Percentiles rank a stretch among this genome's conserved stretches.
Evolutionary conservation across 92 coral and sea anemone species (phyloP).

Genomic region (Palythoa grandis): DNA sequence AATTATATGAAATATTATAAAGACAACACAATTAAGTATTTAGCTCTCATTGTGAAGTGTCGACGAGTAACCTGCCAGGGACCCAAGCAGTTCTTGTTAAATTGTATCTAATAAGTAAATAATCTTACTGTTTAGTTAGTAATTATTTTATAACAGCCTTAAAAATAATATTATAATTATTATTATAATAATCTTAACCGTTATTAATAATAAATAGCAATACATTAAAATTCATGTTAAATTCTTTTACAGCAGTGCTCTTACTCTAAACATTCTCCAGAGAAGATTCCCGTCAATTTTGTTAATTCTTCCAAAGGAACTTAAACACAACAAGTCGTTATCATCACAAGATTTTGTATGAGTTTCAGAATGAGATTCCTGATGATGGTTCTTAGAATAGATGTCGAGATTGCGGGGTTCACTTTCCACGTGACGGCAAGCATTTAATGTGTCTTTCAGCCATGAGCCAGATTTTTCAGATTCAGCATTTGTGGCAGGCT

Average conservation of each 20-base stretch:
- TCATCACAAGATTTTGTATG: not conserved
- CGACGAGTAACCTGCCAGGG: too few species aligned
- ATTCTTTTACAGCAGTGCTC: not conserved
- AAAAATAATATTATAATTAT: too few species aligned
- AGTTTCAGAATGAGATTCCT: not conserved
- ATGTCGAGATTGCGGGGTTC: not conserved
- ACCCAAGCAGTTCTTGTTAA: too few species aligned
- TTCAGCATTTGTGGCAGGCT: not conserved
- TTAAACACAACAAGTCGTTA: not conserved
- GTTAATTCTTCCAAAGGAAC: conserved; percentile 45
- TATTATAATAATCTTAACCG: too few species aligned
- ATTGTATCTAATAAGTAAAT: too few species aligned
- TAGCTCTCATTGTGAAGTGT: too few species aligned
- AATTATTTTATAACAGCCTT: too few species aligned
- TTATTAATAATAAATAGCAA: too few species aligned
- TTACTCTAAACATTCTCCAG: conserved; percentile 86
- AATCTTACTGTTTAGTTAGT: too few species aligned
- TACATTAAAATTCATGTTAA: too few species aligned
- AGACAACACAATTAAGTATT: too few species aligned
- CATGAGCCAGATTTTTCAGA: not conserved
- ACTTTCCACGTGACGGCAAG: not conserved
- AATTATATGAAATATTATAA: too few species aligned
- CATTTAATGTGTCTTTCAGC: not conserved
- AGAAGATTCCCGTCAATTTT: conserved; percentile 57
- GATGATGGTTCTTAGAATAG: not conserved